Evolutionary conservation across 2,113 vertebrate species (phyloP), one percentile per base, ranked within the genome.

Genomic region (Amia ocellicauda): DNA sequence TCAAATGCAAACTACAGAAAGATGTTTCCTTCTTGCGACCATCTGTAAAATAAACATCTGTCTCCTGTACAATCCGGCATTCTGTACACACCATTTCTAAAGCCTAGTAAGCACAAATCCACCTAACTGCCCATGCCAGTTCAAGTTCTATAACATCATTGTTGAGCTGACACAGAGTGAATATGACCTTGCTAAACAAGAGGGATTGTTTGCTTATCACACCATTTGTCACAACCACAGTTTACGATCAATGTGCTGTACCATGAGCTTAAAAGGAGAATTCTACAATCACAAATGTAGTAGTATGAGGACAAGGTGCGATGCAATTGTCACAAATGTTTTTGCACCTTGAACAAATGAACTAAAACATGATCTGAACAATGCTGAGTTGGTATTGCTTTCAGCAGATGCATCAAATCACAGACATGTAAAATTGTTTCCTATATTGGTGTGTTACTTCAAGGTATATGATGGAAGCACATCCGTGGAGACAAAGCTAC

Each of bases 191-290:
- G 55, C 17, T n/a, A 1, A 17, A 11, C 55, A 36, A 29, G 27
- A 58, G 20, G 27, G 28, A 58, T n/a, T 4, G 16, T 28, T 1
- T 36, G 14, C 55, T 16, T 58, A 31, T 58, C 28, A 31, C 19
- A 58, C 28, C 26, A 17, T 58, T 36, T 17, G 27, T 16, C 55
- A 58, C 19, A 58, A 58, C 36, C 55, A 58, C 55, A 58, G 55
- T 31, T 58, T 58, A 16, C 17, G 55, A 31, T 13, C 27, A 58
- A 31, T 58, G 55, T 14, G 19, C 28, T 1, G 28, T 28, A 29
- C 28, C 2, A 17, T 29, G 4, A 19, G 19, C 20, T 36, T 19
- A 4, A 58, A 58, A 17, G 36, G 4, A 36, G n/a, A 57, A 17
- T 58, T 20, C 31, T 7, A n/a, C 3, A 52, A 20, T 1, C 17